Percentiles rank a stretch among this genome's conserved stretches.
Evolutionary conservation across 2,888 invertebrate genomes (phyloP).

Genomic region (Atethmia centrago): DNA sequence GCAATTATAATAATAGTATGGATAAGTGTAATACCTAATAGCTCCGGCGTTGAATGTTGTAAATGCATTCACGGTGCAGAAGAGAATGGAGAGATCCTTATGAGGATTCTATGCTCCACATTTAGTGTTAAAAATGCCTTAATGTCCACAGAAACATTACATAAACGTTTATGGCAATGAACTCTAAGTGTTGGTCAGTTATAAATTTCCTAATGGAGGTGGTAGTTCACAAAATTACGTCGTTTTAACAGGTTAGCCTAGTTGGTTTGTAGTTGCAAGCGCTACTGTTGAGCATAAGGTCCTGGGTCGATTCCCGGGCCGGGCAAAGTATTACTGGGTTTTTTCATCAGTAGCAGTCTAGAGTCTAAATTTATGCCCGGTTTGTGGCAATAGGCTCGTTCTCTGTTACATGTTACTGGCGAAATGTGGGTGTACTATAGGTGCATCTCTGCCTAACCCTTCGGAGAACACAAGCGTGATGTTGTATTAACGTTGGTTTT

Average conservation of each 20-base stretch:
- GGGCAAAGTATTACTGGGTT: no score
- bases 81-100: no score
- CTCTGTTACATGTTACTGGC: no score
- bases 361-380: no score
- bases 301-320: no score
- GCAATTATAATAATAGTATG: not conserved
- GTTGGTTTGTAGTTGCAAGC: not conserved
- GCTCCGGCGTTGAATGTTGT: not conserved
- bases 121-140: not conserved
- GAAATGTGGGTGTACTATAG: no score
- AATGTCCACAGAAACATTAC: conserved; percentile 19
- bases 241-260: conserved; percentile 1
- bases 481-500: not conserved
- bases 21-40: not conserved
- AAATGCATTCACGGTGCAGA: not conserved
- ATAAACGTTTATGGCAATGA: conserved; percentile 28
- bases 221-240: conserved; percentile 11
- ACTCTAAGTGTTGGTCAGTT: conserved; percentile 37
- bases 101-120: not conserved
- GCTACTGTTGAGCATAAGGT: no score
- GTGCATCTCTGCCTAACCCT: no score
- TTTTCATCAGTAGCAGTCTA: no score
- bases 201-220: conserved; percentile 30
- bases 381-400: no score
- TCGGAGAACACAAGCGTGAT: no score